phyloP scores from a whole-genome alignment of 2,888 invertebrate species.

The Chloromyia formosa region DNA sequence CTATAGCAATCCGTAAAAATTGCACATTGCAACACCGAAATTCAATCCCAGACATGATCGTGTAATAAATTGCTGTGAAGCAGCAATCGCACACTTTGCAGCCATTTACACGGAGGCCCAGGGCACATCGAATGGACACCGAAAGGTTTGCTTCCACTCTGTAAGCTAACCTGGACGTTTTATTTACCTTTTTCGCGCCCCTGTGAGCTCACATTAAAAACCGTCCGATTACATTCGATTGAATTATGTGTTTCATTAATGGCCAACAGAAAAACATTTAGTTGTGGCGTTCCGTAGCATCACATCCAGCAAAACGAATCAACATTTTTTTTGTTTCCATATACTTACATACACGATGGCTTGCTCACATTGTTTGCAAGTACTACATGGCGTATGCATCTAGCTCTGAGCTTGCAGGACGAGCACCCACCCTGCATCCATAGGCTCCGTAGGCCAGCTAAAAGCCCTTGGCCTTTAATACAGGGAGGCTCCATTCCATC shows the following conservation, averaged over 20 bases:
- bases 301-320: not conserved
- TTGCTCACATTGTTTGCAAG: slow-evolving; percentile 44
- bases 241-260: slow-evolving; percentile 52
- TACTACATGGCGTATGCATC: slow-evolving; percentile 41
- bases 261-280: slow-evolving; percentile 50
- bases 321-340: not conserved
- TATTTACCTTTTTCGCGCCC: slow-evolving; percentile 46
- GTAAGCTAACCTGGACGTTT: slow-evolving; percentile 5
- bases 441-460: not conserved
- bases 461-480: slow-evolving; percentile 14
- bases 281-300: slow-evolving; percentile 46
- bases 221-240: slow-evolving; percentile 49
- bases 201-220: slow-evolving; percentile 46
- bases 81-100: slow-evolving; percentile 47
- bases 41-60: slow-evolving; percentile 49
- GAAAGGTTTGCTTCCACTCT: not conserved
- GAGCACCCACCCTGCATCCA: not conserved
- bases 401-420: not conserved
- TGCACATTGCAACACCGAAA: slow-evolving; percentile 50
- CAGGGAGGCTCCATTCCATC: not conserved
- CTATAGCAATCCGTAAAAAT: slow-evolving; percentile 49
- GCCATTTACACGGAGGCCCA: not conserved
- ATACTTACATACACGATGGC: slow-evolving; percentile 36
- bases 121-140: not conserved
- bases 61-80: slow-evolving; percentile 49